Base-by-base conservation (phyloP, 2,113 vertebrate genomes). In the Perca schrenkii region DNA sequence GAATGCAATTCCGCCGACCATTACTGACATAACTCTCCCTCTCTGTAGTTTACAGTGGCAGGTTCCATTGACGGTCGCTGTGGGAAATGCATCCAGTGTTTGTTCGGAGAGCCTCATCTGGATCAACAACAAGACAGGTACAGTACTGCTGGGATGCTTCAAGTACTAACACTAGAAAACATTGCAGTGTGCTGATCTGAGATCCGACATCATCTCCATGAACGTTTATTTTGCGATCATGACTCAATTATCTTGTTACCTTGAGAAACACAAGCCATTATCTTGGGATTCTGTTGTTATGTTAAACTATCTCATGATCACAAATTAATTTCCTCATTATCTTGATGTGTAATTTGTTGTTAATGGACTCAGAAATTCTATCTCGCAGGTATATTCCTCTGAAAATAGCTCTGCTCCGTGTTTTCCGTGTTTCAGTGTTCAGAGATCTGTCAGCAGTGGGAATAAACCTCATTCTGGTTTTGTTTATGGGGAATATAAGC, bases 51-150 rank as follows among this genome's bases (percentile, higher is more conserved):
- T 97, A 87, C 96, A 96, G 94, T 99, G 98, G 98, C 97, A 97
- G 94, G 96, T 99, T 79, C 98, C 98, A 70, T 92, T 99, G 95
- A 98, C 97, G 56, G 95, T 99, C 80, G 96, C 97, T 54, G 94
- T 98, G 90, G 98, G 98, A 95, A 99, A 99, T 92, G 91, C 93
- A 77, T 98, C 96, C 87, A 88, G 95, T 77, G 94, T 97, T 84
- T 96, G 96, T 88, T 87, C 95, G 84, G 97, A 98, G 93, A 94
- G 94, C 89, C 97, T 98, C 95, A 96, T 99, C 94, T 99, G 98
- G 98, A 96, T 99, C 95, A 97, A 96, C 95, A 99, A 99, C 95
- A 97, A 94, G 95, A 97, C 97, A 96, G 98, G 98, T 98, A 96
- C 4, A 3, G 43, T 22, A 1, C 21, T 17, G 72, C 8, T 13